Evolutionary conservation across 2,888 invertebrate genomes (phyloP).

Genomic region (Microctonus aethiopoides): DNA sequence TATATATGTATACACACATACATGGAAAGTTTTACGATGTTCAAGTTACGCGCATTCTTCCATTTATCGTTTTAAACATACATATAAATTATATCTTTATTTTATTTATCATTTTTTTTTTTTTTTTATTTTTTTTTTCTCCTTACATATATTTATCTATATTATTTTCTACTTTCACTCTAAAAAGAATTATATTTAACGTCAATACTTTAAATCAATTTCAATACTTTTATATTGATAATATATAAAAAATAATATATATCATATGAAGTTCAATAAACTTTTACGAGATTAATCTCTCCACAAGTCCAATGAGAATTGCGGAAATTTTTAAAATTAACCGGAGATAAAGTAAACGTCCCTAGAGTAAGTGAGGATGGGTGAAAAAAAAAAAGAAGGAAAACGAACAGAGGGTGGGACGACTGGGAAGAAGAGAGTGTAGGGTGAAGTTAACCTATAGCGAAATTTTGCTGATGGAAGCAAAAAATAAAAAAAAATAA

Average conservation of each 20-base stretch:
- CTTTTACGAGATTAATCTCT: conserved; percentile 14
- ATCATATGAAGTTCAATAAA: conserved; percentile 7
- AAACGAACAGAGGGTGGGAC: too few relatives aligned
- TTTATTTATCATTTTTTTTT: too few relatives aligned
- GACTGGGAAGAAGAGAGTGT: too few relatives aligned
- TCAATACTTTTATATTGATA: neutral
- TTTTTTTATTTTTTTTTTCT: too few relatives aligned
- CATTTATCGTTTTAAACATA: neutral
- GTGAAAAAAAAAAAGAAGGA: neutral
- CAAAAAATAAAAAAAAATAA: neutral
- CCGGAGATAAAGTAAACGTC: neutral
- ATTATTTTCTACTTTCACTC: too few relatives aligned
- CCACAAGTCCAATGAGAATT: conserved; percentile 1
- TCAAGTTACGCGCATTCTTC: neutral
- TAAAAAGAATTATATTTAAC: too few relatives aligned
- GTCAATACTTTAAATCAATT: neutral
- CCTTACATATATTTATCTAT: too few relatives aligned
- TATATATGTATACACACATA: neutral
- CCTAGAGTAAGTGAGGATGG: neutral
- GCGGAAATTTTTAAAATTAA: neutral
- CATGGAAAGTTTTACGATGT: neutral
- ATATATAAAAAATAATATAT: neutral
- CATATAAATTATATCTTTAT: neutral
- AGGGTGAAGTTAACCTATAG: too few relatives aligned
- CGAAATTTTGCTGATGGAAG: neutral